These are phyloP conservation scores for Drosophila subobscura DNA, from an alignment of 1,140 invertebrate species.

Conservation along the genomic window DNA sequence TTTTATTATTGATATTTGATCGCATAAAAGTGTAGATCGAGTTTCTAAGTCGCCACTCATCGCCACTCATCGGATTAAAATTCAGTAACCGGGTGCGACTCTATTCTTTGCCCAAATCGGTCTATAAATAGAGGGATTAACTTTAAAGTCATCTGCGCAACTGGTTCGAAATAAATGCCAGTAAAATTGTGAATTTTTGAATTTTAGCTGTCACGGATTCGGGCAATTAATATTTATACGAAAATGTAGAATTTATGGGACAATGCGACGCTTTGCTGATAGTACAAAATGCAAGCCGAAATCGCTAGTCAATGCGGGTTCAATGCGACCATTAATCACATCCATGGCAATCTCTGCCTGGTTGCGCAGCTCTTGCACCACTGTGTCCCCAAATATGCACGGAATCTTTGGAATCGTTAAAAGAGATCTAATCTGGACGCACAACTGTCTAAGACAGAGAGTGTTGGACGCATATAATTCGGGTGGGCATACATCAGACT, in stretches of 20 bases:
- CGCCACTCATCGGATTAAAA: too few species aligned
- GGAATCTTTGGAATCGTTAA: neutral
- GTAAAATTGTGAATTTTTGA: neutral
- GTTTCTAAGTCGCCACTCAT: too few species aligned
- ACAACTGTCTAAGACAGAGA: neutral
- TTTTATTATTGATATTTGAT: too few species aligned
- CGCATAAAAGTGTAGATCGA: too few species aligned
- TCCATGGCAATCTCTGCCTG: slow-evolving; percentile 11
- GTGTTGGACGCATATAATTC: slow-evolving; percentile 12
- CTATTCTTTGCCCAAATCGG: too few species aligned
- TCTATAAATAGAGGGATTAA: neutral
- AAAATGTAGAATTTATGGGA: slow-evolving; percentile 32
- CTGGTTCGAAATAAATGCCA: neutral
- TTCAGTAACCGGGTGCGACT: too few species aligned
- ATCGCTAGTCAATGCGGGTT: slow-evolving; percentile 14
- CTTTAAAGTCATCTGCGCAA: neutral
- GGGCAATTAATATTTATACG: slow-evolving; percentile 20
- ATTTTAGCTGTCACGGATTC: too few species aligned
- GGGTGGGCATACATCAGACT: too few species aligned
- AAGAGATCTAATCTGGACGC: slow-evolving; percentile 20
- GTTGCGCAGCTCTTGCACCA: slow-evolving; percentile 12
- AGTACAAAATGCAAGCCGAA: slow-evolving; percentile 15
- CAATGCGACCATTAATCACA: slow-evolving; percentile 42
- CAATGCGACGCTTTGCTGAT: slow-evolving; percentile 24
- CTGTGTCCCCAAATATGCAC: slow-evolving; percentile 4